phyloP scores from a whole-genome alignment of 2,888 invertebrate genomes.

The Latrodectus elegans region DNA sequence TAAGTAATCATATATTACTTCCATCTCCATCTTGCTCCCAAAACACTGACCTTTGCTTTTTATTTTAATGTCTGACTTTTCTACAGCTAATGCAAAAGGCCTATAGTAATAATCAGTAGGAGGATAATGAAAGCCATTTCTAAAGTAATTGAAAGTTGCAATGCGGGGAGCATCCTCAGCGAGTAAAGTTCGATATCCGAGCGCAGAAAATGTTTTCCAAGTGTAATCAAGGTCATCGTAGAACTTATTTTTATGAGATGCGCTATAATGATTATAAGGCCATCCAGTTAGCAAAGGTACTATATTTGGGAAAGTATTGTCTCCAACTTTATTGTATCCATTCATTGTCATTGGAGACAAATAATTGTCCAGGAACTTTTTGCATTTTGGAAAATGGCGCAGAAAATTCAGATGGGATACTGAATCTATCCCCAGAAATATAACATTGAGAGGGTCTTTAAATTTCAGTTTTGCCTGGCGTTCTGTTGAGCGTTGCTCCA shows the following conservation, averaged over 20 bases:
- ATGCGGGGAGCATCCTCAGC: slow-evolving; percentile 74
- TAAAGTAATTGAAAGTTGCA: slow-evolving; percentile 74
- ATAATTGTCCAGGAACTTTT: slow-evolving; percentile 80
- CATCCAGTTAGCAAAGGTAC: slow-evolving; percentile 73
- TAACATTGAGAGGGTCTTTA: slow-evolving; percentile 79
- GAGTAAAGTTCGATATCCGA: slow-evolving; percentile 73
- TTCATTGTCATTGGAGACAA: slow-evolving; percentile 79
- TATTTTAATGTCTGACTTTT: slow-evolving; percentile 64
- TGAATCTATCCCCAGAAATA: slow-evolving; percentile 89
- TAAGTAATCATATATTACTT: slow-evolving; percentile 64
- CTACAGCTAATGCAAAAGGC: slow-evolving; percentile 74
- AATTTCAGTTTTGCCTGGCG: slow-evolving; percentile 13
- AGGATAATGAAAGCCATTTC: slow-evolving; percentile 73
- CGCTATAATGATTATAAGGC: slow-evolving; percentile 67
- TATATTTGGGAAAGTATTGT: slow-evolving; percentile 75
- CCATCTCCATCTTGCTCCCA: slow-evolving; percentile 67
- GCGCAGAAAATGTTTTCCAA: slow-evolving; percentile 73
- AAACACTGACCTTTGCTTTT: slow-evolving; percentile 56
- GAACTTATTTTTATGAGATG: slow-evolving; percentile 37
- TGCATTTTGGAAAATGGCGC: slow-evolving; percentile 84
- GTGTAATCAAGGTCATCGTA: slow-evolving; percentile 73
- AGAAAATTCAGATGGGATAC: slow-evolving; percentile 86
- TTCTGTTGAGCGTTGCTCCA: slow-evolving; percentile 24
- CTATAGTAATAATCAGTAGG: slow-evolving; percentile 74
- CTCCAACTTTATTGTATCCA: slow-evolving; percentile 81